phyloP scores from a whole-genome alignment of 1,140 invertebrate species.

The Eueides isabella region DNA sequence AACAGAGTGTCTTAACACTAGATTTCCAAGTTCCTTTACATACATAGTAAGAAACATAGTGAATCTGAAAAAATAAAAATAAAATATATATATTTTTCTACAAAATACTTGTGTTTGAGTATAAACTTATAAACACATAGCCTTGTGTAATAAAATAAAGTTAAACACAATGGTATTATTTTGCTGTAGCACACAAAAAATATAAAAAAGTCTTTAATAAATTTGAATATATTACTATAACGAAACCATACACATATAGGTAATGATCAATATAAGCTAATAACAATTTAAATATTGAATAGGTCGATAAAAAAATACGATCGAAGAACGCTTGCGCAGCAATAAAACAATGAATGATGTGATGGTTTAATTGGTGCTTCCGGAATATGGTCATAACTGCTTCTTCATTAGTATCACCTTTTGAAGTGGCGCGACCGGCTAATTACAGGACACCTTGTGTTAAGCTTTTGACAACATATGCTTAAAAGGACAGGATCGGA shows the following conservation, averaged over 20 bases:
- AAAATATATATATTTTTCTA: no score
- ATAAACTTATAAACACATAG: no score
- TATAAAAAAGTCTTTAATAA: no score
- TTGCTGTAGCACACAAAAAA: no score
- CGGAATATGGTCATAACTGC: slow-evolving; percentile 49
- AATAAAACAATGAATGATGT: slow-evolving; percentile 71
- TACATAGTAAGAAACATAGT: no score
- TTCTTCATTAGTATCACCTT: slow-evolving; percentile 50
- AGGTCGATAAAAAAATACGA: slow-evolving; percentile 4
- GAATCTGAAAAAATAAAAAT: no score
- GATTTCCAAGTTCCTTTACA: no score
- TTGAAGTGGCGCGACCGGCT: slow-evolving; percentile 50
- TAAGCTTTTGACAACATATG: slow-evolving; percentile 36
- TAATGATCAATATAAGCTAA: neutral
- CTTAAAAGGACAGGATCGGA: neutral
- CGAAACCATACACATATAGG: neutral
- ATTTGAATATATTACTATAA: neutral
- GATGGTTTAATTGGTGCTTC: slow-evolving; percentile 68
- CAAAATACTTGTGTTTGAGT: no score
- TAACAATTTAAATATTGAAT: slow-evolving; percentile 10
- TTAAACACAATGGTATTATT: no score
- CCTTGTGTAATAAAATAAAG: no score
- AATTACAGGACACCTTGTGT: slow-evolving; percentile 51
- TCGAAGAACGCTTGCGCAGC: slow-evolving; percentile 41
- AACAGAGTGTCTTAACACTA: no score